Evolutionary conservation across 2,797 vertebrate genomes (phyloP).

Genomic region (Lates japonicus): DNA sequence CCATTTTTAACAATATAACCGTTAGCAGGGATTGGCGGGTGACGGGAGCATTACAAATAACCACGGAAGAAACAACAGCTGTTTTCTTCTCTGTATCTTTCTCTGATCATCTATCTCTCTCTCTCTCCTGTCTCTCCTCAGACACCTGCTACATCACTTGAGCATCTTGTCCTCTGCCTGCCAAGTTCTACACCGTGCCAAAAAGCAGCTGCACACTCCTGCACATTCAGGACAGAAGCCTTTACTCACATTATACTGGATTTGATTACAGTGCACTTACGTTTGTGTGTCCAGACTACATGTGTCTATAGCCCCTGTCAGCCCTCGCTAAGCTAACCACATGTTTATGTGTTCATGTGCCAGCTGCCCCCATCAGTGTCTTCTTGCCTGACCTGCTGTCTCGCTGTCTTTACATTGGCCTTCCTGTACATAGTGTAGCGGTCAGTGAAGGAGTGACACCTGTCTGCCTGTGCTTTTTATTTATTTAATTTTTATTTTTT

Average conservation of each 20-base stretch:
- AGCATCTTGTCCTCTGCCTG: slow-evolving; percentile 68
- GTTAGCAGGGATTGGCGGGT: slow-evolving; percentile 28
- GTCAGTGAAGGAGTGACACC: slow-evolving; percentile 30
- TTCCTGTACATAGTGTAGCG: slow-evolving; percentile 28
- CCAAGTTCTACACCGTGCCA: slow-evolving; percentile 71
- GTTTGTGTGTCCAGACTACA: slow-evolving; percentile 47
- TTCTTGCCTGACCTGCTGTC: slow-evolving; percentile 55
- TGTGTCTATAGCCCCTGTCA: slow-evolving; percentile 31
- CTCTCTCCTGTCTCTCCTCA: slow-evolving; percentile 27
- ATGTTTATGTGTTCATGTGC: slow-evolving; percentile 57
- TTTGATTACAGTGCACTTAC: slow-evolving; percentile 73
- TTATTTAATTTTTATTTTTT: slow-evolving; percentile 40
- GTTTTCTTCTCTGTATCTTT: slow-evolving; percentile 21
- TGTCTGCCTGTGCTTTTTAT: slow-evolving; percentile 31
- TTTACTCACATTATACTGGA: slow-evolving; percentile 66
- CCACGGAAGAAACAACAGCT: slow-evolving; percentile 39
- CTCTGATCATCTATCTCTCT: not conserved
- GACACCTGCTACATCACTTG: slow-evolving; percentile 63
- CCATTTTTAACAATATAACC: slow-evolving; percentile 11
- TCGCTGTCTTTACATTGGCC: slow-evolving; percentile 51
- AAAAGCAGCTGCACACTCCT: slow-evolving; percentile 65
- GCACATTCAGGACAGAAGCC: slow-evolving; percentile 66
- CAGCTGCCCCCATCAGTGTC: slow-evolving; percentile 24
- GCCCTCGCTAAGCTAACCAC: slow-evolving; percentile 29
- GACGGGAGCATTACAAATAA: slow-evolving; percentile 44